A percentile compares a stretch with the other conserved stretches of the same genome.
Evolutionary conservation across 23 tunicate species (phyloP).

Genomic region (Trididemnum miniatum): DNA sequence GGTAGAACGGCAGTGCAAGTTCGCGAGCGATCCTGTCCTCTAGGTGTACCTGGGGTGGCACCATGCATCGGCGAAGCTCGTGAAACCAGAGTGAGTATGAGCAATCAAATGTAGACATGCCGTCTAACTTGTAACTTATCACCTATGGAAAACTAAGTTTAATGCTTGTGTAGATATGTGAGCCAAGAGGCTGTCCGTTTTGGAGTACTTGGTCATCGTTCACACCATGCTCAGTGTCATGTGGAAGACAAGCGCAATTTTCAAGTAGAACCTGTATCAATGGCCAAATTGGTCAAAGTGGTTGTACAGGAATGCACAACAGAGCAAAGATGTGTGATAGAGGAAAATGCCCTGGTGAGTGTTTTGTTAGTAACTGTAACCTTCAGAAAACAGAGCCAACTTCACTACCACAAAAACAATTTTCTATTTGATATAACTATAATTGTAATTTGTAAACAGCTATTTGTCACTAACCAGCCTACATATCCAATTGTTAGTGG

Average conservation of each 20-base stretch:
- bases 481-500: too few relatives aligned
- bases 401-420: too few relatives aligned
- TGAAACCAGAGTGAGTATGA: constrained; percentile 43
- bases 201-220: constrained; percentile 53
- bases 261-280: constrained; percentile 1
- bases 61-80: constrained; percentile 41
- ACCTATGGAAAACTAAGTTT: background rate
- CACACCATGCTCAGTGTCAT: constrained; percentile 43
- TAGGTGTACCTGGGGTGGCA: constrained; percentile 42
- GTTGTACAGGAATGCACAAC: background rate
- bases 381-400: too few relatives aligned
- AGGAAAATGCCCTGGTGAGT: constrained; percentile 17
- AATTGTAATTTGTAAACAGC: too few relatives aligned
- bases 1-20: constrained; percentile 36
- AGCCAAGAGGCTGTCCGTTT: constrained; percentile 17
- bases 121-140: background rate
- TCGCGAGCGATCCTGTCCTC: constrained; percentile 56
- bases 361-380: too few relatives aligned
- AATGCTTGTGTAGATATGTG: constrained; percentile 26
- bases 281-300: background rate
- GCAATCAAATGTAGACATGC: too few relatives aligned
- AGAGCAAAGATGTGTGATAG: background rate
- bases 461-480: too few relatives aligned
- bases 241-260: constrained; percentile 27
- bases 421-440: too few relatives aligned